phyloP scores from a whole-genome alignment of 2,113 vertebrate genomes.

The Myodes glareolus region DNA sequence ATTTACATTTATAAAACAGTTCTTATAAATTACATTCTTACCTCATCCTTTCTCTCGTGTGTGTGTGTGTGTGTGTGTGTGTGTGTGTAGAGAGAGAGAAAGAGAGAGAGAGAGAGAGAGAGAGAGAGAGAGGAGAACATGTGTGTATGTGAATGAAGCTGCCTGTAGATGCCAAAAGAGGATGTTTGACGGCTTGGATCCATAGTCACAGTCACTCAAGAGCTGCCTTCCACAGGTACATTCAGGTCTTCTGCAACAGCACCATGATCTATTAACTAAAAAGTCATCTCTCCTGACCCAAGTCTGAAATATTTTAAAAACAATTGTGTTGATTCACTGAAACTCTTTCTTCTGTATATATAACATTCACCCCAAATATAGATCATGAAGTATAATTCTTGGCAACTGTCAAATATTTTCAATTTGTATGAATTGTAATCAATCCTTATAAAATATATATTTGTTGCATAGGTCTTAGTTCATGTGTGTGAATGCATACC shows the following conservation, averaged over 20 bases:
- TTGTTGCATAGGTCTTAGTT: neutral
- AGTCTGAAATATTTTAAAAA: constrained; percentile 13
- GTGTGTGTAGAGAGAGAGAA: too few relatives aligned
- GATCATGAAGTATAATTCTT: neutral
- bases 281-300: neutral
- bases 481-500: neutral
- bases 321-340: neutral
- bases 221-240: neutral
- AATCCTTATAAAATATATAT: neutral
- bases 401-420: neutral
- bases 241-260: neutral
- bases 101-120: too few relatives aligned
- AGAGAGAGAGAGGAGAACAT: neutral
- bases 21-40: too few relatives aligned
- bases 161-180: neutral
- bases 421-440: neutral
- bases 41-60: neutral
- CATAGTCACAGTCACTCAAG: neutral
- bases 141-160: neutral
- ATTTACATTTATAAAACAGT: neutral
- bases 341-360: neutral
- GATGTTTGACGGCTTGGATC: neutral
- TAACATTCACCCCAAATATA: neutral
- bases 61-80: neutral
- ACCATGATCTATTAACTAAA: neutral